phyloP scores from a whole-genome alignment of 2,888 invertebrate species.

The Agriopis marginaria region DNA sequence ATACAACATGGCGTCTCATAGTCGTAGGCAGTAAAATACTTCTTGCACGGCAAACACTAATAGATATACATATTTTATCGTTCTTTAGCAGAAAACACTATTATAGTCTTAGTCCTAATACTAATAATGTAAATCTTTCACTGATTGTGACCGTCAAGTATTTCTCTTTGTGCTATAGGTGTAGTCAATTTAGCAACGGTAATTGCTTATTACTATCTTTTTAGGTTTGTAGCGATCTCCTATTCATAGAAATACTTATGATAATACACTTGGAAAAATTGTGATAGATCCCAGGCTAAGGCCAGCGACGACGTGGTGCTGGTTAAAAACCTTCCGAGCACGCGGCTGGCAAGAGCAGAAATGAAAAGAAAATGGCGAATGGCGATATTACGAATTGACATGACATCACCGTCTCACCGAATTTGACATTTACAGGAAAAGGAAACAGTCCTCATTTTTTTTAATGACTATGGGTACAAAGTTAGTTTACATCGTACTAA shows the following conservation, averaged over 20 bases:
- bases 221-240: neutral
- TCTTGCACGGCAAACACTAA: conserved; percentile 59
- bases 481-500: too few relatives aligned
- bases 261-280: conserved; percentile 12
- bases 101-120: conserved; percentile 49
- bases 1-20: conserved; percentile 76
- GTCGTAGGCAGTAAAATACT: conserved; percentile 48
- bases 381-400: conserved; percentile 7
- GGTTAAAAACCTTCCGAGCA: conserved; percentile 43
- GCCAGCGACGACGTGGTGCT: conserved; percentile 48
- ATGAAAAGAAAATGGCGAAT: conserved; percentile 53
- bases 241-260: conserved; percentile 5
- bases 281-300: conserved; percentile 51
- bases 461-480: too few relatives aligned
- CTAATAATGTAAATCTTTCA: conserved; percentile 27
- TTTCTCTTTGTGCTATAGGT: neutral
- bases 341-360: conserved; percentile 59
- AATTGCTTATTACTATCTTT: neutral
- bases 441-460: too few relatives aligned
- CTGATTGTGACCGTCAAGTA: conserved; percentile 18
- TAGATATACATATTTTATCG: conserved; percentile 1
- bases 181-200: neutral
- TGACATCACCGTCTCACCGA: too few relatives aligned
- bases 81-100: conserved; percentile 30
- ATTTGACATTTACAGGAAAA: too few relatives aligned